Percentiles rank a stretch among this genome's conserved stretches.
Evolutionary conservation across 2,113 vertebrate species (phyloP).

Genomic region (Cygnus atratus): DNA sequence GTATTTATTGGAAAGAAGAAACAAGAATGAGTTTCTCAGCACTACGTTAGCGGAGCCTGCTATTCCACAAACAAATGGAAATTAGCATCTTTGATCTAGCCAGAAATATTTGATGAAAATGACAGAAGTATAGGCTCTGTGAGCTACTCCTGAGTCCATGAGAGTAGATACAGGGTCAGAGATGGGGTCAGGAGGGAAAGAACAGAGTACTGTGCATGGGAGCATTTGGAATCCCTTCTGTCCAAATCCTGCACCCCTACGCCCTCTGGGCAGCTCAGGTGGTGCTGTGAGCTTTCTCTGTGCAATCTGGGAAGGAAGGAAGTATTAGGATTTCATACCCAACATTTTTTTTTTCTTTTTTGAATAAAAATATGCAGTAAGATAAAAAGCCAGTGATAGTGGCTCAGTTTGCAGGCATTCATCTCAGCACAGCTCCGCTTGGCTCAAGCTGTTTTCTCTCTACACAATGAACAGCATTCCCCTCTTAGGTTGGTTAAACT

Average conservation of each 20-base stretch:
- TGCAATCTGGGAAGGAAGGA: fast-evolving
- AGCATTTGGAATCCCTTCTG: background rate
- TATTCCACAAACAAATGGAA: background rate
- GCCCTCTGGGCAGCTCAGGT: background rate
- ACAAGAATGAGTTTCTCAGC: background rate
- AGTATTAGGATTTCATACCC: background rate
- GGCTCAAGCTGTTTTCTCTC: background rate
- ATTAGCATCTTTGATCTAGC: background rate
- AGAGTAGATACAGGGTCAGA: background rate
- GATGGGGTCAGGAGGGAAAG: background rate
- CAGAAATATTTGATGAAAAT: background rate
- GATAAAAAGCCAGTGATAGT: background rate
- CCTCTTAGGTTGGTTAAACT: background rate
- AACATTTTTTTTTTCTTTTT: no score
- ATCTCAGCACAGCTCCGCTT: background rate
- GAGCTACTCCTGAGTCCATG: background rate
- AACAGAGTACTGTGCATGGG: background rate
- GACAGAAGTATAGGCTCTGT: background rate
- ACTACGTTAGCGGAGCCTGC: background rate
- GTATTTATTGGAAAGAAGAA: background rate
- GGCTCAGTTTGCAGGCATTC: background rate
- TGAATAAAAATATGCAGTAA: background rate
- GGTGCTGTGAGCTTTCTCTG: background rate
- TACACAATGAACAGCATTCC: background rate
- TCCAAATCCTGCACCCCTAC: background rate